A percentile compares a stretch with the other conserved stretches of the same genome.
These are phyloP conservation scores for Pristis pectinata DNA, from an alignment of 2,797 vertebrate genomes.

Conservation along the genomic window DNA sequence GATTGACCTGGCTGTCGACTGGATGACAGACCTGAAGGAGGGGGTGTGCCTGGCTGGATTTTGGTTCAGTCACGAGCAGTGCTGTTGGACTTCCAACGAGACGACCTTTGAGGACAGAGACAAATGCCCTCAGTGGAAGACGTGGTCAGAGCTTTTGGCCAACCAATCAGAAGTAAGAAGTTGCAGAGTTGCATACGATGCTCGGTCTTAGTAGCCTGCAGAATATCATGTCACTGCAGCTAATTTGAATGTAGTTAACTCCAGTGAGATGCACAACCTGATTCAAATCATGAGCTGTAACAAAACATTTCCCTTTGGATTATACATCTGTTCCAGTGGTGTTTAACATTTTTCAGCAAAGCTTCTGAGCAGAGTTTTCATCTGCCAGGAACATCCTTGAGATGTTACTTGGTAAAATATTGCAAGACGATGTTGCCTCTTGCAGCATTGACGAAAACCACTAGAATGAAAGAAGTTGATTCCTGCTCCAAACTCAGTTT, in stretches of 20 bases:
- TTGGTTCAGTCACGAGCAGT: constrained; percentile 97
- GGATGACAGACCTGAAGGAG: constrained; percentile 97
- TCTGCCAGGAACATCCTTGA: background rate
- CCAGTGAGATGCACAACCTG: background rate
- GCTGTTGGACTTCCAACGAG: constrained; percentile 94
- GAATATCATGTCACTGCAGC: background rate
- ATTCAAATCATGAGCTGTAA: background rate
- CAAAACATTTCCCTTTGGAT: background rate
- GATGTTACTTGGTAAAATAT: background rate
- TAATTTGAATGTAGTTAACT: background rate
- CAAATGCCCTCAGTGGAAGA: constrained; percentile 95
- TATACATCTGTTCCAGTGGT: background rate
- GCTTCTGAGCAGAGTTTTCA: background rate
- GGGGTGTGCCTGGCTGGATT: constrained; percentile 88
- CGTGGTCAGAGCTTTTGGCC: constrained; percentile 91
- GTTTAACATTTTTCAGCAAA: background rate
- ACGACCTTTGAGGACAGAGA: constrained; percentile 90
- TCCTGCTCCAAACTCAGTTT: background rate
- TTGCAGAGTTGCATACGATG: background rate
- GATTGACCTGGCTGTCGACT: constrained; percentile 93
- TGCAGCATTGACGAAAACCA: background rate
- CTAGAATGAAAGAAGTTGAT: background rate
- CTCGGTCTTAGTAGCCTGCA: background rate
- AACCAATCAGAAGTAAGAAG: constrained; percentile 70
- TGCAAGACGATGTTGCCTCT: background rate